A percentile compares a stretch with the other conserved stretches of the same genome.
These are phyloP conservation scores for Sebastes elongatus DNA, from an alignment of 2,797 vertebrate genomes.

Conservation along the genomic window DNA sequence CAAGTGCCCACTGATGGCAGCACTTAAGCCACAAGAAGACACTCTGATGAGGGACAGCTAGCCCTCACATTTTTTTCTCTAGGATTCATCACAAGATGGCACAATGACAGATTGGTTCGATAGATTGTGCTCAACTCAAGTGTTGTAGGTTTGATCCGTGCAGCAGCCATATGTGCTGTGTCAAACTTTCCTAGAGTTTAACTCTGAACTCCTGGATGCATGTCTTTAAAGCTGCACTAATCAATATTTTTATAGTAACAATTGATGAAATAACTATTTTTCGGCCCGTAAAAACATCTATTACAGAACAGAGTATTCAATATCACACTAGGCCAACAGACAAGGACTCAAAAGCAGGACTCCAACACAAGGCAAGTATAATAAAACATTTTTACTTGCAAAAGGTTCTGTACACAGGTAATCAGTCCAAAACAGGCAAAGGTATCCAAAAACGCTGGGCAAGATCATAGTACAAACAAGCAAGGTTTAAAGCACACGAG, in stretches of 20 bases:
- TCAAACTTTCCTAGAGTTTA: neutral
- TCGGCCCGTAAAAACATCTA: neutral
- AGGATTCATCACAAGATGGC: slow-evolving; percentile 17
- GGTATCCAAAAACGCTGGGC: too few species aligned
- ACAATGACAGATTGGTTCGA: slow-evolving; percentile 5
- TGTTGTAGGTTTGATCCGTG: neutral
- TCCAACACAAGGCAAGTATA: too few species aligned
- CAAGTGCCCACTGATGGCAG: slow-evolving; percentile 55
- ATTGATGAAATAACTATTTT: neutral
- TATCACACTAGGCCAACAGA: too few species aligned
- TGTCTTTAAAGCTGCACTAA: neutral
- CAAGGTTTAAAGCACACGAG: too few species aligned
- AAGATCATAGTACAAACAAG: too few species aligned
- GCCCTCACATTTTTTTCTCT: slow-evolving; percentile 1
- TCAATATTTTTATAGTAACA: neutral
- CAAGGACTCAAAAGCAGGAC: too few species aligned
- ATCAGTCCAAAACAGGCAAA: too few species aligned
- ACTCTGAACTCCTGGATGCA: neutral
- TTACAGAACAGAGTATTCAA: neutral
- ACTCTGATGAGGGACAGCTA: slow-evolving; percentile 27
- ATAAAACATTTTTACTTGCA: too few species aligned
- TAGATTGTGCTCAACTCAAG: neutral
- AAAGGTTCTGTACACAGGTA: too few species aligned
- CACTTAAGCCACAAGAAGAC: slow-evolving; percentile 54
- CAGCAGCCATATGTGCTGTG: neutral